Evolutionary conservation across 2,888 invertebrate species (phyloP), one percentile per base, ranked within the genome.

Genomic region (Phyllotreta cruciferae): DNA sequence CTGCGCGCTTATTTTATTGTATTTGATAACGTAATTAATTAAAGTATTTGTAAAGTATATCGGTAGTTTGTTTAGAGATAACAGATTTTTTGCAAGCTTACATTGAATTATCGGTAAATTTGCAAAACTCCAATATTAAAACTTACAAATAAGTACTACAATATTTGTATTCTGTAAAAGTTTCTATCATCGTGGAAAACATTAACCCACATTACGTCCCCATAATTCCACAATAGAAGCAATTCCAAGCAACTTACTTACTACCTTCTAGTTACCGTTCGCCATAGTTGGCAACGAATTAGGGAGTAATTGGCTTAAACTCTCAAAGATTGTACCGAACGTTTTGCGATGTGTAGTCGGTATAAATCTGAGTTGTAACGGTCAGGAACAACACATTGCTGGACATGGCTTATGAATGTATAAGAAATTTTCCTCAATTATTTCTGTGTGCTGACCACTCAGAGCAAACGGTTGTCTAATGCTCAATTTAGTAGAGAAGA

Each of bases 271-370:
- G 56, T 57, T 57, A 57, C 53, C 52, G 56, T 57, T 39, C 35
- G 53, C 63, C 55, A 56, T 58, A 62, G 61, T 63, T 56, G 66
- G 58, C 47, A 52, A 62, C 49, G 61, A 63, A 63, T 63, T 66
- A 58, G 57, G 50, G 54, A 64, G 53, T 64, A 66, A 66, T 62
- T 66, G 66, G 60, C 53, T 56, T 58, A 45, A 44, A 58, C 36
- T 64, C 62, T 49, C 62, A 66, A 66, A 60, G 62, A 62, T 56
- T 57, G 49, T 57, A 37, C 41, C 58, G 53, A 62, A 50, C 35
- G 11, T 9, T 36, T 44, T 44, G 52, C 36, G 52, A 35, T 52
- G 35, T 54, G 14, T 42, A 41, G 54, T 54, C 4, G 24, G 41
- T 41, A 63, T 55, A 58, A 60, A 63, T 49, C 52, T 50, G 47